Base-by-base conservation (phyloP, 1,140 invertebrate genomes). In the Daktulosphaira vitifoliae region DNA sequence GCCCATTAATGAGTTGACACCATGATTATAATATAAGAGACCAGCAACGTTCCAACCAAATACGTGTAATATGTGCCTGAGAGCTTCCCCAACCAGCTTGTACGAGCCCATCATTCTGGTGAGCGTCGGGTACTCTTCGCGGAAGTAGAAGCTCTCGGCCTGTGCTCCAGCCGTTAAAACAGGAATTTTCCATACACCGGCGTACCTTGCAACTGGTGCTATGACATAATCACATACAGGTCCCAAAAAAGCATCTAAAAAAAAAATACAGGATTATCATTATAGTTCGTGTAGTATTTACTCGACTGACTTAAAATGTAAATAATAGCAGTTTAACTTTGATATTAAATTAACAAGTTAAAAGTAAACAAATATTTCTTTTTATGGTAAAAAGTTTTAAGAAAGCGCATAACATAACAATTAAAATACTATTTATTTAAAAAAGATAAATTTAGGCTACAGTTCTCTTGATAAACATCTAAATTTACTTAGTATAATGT, bases 161-260 rank as follows among this genome's bases (percentile, higher is more conserved):
- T 89, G 85, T 0, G 84, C 92, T 0, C 88, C 89, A 0, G 90
- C 83, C 2, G 90, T 92, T 6, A 96, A 74, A 1, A 96, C 83
- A 0, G 93, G 92, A 18, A 93, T 86, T 1, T 84, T 78, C 92
- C 92, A 96, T n/a, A 82, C 82, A 5, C 87, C 84, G 1, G 89
- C 83, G 72, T 93, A 94, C 13, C 92, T 79, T 1, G 89, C 86
- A 1, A 96, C 89, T 1, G 92, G 91, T 1, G 92, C 90, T 54
- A 96, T 81, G 3, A 89, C 89, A 74, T 93, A 96, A 70, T 93
- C 90, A 75, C 92, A 96, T 1, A 91, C 84, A 1, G 92, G 88
- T 0, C 92, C 93, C 70, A 96, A 80, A 72, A 95, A 91, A 1
- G 87, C 89, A 76, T 95, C 88, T 82, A 81, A 71, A 68, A 74